phyloP scores from a whole-genome alignment of 2,888 invertebrate species.

The Buathra laborator region DNA sequence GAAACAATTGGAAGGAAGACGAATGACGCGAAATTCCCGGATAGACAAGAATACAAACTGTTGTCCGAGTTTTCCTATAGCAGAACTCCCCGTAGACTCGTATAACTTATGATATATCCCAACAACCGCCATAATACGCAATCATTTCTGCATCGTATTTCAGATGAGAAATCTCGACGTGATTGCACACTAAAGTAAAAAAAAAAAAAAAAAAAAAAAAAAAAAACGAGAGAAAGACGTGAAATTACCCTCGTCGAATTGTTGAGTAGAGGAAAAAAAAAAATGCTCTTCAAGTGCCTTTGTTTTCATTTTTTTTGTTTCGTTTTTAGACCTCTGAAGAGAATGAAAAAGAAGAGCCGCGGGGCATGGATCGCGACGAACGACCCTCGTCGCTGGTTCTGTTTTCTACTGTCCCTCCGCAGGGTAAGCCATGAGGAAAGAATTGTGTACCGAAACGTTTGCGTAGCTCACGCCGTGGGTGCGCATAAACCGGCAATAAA shows the following conservation, averaged over 20 bases:
- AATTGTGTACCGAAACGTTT: slow-evolving; percentile 62
- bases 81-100: too few species aligned
- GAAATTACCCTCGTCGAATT: slow-evolving; percentile 23
- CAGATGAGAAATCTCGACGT: slow-evolving; percentile 27
- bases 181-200: background rate
- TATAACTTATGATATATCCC: too few species aligned
- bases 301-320: background rate
- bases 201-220: slow-evolving; percentile 13
- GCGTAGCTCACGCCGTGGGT: slow-evolving; percentile 64
- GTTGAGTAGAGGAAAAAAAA: slow-evolving; percentile 7
- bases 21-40: too few species aligned
- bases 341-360: slow-evolving; percentile 5
- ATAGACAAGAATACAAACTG: too few species aligned
- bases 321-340: background rate
- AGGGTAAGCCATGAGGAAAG: slow-evolving; percentile 22
- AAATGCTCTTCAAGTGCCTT: slow-evolving; percentile 11
- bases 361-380: slow-evolving; percentile 35
- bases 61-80: too few species aligned
- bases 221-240: background rate
- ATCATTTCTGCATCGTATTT: too few species aligned
- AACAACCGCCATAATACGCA: too few species aligned
- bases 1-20: too few species aligned
- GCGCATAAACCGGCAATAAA: slow-evolving; percentile 73
- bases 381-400: slow-evolving; percentile 19
- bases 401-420: slow-evolving; percentile 16